A percentile compares a stretch with the other conserved stretches of the same genome.
Evolutionary conservation across 2,888 invertebrate genomes (phyloP).

Genomic region (Rhamphomyia laevipes): DNA sequence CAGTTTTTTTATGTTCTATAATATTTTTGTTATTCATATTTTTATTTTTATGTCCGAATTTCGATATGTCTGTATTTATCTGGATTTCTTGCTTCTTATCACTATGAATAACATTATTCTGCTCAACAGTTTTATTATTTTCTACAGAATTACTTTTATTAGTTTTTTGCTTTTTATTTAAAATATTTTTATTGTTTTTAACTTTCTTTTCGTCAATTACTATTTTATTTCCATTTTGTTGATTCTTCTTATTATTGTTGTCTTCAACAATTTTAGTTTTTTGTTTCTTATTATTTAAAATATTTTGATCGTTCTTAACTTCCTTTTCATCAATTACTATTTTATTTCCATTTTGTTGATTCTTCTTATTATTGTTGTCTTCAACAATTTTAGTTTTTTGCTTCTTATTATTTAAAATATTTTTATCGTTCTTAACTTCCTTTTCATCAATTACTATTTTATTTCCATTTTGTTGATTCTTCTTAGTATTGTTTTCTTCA

Average conservation of each 20-base stretch:
- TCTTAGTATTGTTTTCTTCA: background rate
- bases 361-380: background rate
- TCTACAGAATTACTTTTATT: background rate
- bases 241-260: background rate
- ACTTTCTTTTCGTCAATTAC: constrained; percentile 2
- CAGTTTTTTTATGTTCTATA: constrained; percentile 6
- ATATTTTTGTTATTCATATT: background rate
- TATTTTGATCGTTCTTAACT: constrained; percentile 2
- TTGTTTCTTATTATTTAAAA: background rate
- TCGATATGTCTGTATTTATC: background rate
- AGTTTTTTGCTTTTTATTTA: background rate
- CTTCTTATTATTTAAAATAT: background rate
- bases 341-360: constrained; percentile 6
- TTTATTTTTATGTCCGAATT: background rate
- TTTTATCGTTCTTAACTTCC: constrained; percentile 3
- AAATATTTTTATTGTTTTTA: background rate
- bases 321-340: background rate
- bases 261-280: background rate
- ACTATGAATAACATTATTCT: no score
- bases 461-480: constrained; percentile 5
- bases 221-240: constrained; percentile 7
- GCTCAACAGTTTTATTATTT: background rate
- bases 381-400: background rate
- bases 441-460: no score
- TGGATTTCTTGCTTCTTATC: background rate